Conservation (phyloP, 53 echinoderm and acorn worm genomes). For the Holothuria leucospilota region DNA sequence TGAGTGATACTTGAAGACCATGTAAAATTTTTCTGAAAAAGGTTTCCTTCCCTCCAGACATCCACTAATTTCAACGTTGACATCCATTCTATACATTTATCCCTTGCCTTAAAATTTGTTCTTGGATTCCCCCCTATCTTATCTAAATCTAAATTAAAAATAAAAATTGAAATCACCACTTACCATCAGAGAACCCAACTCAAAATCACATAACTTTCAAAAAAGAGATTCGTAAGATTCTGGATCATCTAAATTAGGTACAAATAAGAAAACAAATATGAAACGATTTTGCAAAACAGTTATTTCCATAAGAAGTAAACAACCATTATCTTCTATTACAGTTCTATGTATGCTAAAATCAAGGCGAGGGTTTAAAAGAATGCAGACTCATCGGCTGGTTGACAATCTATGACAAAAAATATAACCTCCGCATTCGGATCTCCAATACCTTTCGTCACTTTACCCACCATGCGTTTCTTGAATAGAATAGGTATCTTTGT, state of each 20-base stretch:
- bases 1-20: background rate
- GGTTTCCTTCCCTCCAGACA: conserved; percentile 29
- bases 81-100: conserved; percentile 9
- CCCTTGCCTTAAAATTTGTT: too few relatives aligned
- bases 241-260: background rate
- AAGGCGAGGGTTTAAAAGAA: background rate
- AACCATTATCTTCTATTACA: background rate
- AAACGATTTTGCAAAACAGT: background rate
- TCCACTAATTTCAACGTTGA: background rate
- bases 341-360: background rate
- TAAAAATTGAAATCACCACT: conserved; percentile 36
- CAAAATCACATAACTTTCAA: background rate
- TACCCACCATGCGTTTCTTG: too few relatives aligned
- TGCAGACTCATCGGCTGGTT: background rate
- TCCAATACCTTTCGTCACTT: too few relatives aligned
- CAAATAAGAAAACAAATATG: background rate
- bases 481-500: too few relatives aligned
- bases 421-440: too few relatives aligned
- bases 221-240: background rate
- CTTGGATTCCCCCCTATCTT: background rate
- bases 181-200: too few relatives aligned
- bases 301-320: background rate
- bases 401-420: too few relatives aligned
- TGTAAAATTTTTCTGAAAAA: background rate
- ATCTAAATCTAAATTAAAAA: conserved; percentile 10